Evolutionary conservation across 2,797 vertebrate genomes (phyloP).

Genomic region (Australoheros facetus): DNA sequence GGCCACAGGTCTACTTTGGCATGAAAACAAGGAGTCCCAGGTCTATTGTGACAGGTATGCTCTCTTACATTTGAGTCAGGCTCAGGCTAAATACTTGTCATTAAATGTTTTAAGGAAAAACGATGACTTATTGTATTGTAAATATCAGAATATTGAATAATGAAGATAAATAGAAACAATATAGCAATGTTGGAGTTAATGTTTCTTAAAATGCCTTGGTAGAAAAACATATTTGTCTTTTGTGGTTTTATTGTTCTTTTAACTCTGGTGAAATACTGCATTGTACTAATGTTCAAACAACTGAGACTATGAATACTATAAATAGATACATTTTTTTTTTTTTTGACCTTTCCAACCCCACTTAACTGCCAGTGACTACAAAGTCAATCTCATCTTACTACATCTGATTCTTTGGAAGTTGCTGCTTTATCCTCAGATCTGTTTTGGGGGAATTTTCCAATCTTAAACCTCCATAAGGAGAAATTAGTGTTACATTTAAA

Average conservation of each 20-base stretch:
- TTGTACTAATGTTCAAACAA: neutral
- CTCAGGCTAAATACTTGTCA: neutral
- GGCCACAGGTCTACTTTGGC: conserved; percentile 94
- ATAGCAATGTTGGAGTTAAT: neutral
- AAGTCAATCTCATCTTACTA: neutral
- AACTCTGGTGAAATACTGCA: neutral
- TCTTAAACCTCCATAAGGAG: too few species aligned
- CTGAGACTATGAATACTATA: neutral
- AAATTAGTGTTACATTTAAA: too few species aligned
- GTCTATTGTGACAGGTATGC: conserved; percentile 86
- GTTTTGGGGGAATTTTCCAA: too few species aligned
- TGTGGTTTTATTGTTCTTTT: neutral
- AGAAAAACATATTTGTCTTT: neutral
- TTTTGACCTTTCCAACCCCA: neutral
- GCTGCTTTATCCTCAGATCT: too few species aligned
- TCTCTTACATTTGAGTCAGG: neutral
- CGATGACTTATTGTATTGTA: neutral
- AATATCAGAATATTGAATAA: neutral
- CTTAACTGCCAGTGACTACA: neutral
- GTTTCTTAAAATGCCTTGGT: neutral
- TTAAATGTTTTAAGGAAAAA: neutral
- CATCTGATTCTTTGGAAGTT: neutral
- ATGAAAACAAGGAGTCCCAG: conserved; percentile 93
- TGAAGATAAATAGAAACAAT: neutral
- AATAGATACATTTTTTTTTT: neutral